Conservation (phyloP, 2,888 invertebrate genomes). For the Tetropium fuscum region DNA sequence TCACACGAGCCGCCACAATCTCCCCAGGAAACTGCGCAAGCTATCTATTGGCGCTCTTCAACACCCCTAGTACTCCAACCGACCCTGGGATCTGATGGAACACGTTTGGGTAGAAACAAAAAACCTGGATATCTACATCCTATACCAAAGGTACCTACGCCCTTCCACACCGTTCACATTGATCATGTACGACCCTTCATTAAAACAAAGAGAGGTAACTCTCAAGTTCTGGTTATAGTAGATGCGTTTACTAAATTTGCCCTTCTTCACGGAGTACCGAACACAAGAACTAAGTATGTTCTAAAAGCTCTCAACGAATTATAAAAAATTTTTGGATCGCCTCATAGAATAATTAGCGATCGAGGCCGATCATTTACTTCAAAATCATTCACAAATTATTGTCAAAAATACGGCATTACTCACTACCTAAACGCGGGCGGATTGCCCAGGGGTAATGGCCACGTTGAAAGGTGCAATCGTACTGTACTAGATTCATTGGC, state of each 20-base stretch:
- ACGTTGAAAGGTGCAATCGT: conserved; percentile 16
- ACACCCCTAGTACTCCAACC: too few relatives aligned
- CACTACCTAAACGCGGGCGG: conserved; percentile 28
- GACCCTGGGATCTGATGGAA: too few relatives aligned
- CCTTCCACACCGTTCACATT: conserved; percentile 37
- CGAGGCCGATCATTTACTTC: background rate
- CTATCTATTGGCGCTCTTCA: too few relatives aligned
- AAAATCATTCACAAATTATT: too few relatives aligned
- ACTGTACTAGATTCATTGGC: background rate
- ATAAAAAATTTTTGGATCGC: conserved; percentile 25
- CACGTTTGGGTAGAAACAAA: conserved; percentile 29
- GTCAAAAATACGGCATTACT: background rate
- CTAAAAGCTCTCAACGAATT: conserved; percentile 15
- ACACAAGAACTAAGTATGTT: conserved; percentile 11
- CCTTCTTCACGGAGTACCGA: conserved; percentile 16
- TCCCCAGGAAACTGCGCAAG: too few relatives aligned
- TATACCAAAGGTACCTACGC: conserved; percentile 31
- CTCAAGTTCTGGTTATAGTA: conserved; percentile 20
- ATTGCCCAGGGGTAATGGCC: conserved; percentile 29
- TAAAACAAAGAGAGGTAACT: conserved; percentile 25
- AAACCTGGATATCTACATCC: conserved; percentile 29
- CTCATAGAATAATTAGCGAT: background rate
- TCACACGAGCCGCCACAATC: too few relatives aligned
- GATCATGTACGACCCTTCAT: conserved; percentile 35
- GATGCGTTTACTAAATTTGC: conserved; percentile 34